Evolutionary conservation across 2,797 vertebrate species (phyloP).

Genomic region (Poecilia picta): DNA sequence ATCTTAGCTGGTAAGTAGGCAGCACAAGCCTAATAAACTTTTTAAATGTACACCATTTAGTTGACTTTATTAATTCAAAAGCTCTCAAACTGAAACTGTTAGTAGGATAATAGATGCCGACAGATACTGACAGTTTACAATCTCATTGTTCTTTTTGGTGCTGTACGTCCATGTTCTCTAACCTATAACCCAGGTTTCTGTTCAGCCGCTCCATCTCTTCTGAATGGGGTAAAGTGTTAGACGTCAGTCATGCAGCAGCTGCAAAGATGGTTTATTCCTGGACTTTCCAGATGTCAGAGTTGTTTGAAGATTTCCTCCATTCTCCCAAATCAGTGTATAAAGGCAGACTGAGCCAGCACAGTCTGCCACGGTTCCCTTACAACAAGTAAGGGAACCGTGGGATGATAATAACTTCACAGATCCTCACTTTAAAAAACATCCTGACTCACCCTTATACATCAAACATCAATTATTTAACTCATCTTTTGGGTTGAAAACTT

Average conservation of each 20-base stretch:
- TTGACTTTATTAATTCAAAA: neutral
- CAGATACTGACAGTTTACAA: neutral
- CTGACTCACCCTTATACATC: neutral
- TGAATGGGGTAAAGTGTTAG: neutral
- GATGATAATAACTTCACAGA: neutral
- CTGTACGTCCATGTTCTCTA: neutral
- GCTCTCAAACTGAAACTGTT: neutral
- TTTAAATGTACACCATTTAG: neutral
- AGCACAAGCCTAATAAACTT: neutral
- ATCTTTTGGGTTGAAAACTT: neutral
- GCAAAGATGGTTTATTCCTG: neutral
- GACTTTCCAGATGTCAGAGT: neutral
- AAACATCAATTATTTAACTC: neutral
- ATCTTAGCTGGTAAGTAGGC: neutral
- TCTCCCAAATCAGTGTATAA: neutral
- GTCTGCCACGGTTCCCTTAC: no score
- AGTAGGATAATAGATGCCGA: neutral
- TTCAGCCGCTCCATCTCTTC: neutral
- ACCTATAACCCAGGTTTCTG: no score
- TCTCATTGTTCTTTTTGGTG: neutral
- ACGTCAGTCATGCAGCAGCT: neutral
- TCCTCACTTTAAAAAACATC: neutral
- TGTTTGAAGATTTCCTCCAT: neutral
- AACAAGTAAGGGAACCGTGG: neutral
- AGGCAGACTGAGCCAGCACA: neutral